Evolutionary conservation across 2,113 vertebrate genomes (phyloP).

Genomic region (Nothocercus nigrocapillus): DNA sequence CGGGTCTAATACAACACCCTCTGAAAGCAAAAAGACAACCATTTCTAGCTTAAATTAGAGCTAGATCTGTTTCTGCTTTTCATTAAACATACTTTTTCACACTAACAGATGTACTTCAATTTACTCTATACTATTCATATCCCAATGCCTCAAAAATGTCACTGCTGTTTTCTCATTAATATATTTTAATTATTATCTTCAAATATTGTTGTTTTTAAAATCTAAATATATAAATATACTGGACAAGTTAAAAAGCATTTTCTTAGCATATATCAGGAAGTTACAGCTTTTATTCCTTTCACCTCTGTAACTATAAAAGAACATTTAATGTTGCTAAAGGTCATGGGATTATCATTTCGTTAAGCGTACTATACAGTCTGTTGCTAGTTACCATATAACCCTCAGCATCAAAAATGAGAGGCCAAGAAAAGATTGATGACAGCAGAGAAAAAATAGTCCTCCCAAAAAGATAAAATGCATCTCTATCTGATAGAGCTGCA

Average conservation of each 20-base stretch:
- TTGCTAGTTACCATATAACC: neutral
- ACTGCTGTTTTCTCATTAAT: neutral
- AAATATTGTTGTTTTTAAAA: neutral
- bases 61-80: neutral
- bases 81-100: neutral
- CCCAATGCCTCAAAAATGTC: neutral
- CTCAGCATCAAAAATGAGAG: neutral
- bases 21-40: neutral
- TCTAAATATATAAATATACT: neutral
- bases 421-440: neutral
- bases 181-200: neutral
- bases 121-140: neutral
- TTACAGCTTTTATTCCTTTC: neutral
- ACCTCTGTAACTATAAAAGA: neutral
- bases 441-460: neutral
- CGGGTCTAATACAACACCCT: neutral
- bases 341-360: neutral
- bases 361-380: neutral
- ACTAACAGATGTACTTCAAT: accelerated
- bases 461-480: neutral
- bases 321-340: neutral
- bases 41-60: neutral
- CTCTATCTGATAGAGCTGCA: neutral
- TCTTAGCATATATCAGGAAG: neutral
- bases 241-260: neutral